These are phyloP conservation scores for Noctua fimbriata DNA, from an alignment of 2,888 invertebrate species.

Conservation along the genomic window DNA sequence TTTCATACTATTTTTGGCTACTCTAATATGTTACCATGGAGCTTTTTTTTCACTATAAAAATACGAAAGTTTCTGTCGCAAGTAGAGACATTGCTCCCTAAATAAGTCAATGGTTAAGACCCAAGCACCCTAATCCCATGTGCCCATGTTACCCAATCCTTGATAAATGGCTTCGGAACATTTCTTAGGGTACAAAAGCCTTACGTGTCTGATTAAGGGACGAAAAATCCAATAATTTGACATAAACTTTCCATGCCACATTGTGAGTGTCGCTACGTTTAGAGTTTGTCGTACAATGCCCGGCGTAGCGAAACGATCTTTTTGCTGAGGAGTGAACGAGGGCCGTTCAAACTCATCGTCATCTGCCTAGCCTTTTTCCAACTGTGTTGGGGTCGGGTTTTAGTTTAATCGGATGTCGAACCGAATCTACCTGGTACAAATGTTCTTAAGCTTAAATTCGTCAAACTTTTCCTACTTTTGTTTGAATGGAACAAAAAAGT, in stretches of 20 bases:
- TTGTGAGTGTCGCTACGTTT: slow-evolving; percentile 60
- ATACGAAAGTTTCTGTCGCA: neutral
- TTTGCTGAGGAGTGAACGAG: neutral
- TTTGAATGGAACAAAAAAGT: neutral
- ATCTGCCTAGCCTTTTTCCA: neutral
- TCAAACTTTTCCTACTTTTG: neutral
- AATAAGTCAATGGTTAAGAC: slow-evolving; percentile 40
- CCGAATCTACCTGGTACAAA: neutral
- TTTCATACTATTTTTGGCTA: neutral
- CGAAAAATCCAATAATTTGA: slow-evolving; percentile 80
- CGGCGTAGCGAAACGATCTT: slow-evolving; percentile 18
- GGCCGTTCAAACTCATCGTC: neutral
- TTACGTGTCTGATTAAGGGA: slow-evolving; percentile 76
- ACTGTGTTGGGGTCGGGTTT: neutral
- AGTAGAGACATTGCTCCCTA: slow-evolving; percentile 20
- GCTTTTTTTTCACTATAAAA: neutral
- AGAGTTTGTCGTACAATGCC: slow-evolving; percentile 24
- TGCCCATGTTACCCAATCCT: slow-evolving; percentile 53
- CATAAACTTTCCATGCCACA: slow-evolving; percentile 75
- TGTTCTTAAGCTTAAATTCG: neutral
- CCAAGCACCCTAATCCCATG: slow-evolving; percentile 49
- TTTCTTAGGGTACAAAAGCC: slow-evolving; percentile 68
- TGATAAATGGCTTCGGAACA: slow-evolving; percentile 68
- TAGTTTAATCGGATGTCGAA: neutral
- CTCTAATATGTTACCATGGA: neutral